Conservation (phyloP, 2,888 invertebrate species). For the Pollenia angustigena region DNA sequence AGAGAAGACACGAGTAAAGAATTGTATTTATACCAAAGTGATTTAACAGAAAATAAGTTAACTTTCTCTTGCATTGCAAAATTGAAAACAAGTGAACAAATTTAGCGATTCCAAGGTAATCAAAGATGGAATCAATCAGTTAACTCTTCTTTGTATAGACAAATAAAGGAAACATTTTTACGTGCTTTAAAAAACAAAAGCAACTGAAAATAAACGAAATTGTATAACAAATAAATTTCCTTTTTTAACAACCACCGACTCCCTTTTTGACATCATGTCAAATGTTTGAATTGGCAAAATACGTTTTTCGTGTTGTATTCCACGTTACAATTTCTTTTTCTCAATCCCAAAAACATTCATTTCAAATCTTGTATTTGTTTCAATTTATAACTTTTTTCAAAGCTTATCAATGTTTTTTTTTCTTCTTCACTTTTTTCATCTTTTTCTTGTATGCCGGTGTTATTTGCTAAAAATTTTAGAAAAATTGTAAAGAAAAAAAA, state of each 20-base stretch:
- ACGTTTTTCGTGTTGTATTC: constrained; percentile 7
- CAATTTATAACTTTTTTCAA: constrained; percentile 29
- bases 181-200: too few relatives aligned
- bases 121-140: too few relatives aligned
- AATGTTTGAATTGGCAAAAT: constrained; percentile 22
- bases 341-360: background rate
- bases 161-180: too few relatives aligned
- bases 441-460: background rate
- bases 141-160: too few relatives aligned
- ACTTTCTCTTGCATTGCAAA: too few relatives aligned
- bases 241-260: background rate
- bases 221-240: background rate
- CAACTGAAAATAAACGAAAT: too few relatives aligned
- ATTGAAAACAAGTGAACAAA: too few relatives aligned
- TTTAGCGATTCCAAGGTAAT: too few relatives aligned
- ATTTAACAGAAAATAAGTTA: too few relatives aligned
- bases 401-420: background rate
- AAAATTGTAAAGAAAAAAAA: constrained; percentile 50
- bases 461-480: constrained; percentile 12
- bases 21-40: too few relatives aligned
- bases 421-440: background rate
- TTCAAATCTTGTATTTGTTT: constrained; percentile 39
- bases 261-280: background rate
- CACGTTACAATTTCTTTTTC: background rate
- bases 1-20: too few relatives aligned